Base-by-base conservation (phyloP, 1,140 invertebrate species). In the Polyergus mexicanus region DNA sequence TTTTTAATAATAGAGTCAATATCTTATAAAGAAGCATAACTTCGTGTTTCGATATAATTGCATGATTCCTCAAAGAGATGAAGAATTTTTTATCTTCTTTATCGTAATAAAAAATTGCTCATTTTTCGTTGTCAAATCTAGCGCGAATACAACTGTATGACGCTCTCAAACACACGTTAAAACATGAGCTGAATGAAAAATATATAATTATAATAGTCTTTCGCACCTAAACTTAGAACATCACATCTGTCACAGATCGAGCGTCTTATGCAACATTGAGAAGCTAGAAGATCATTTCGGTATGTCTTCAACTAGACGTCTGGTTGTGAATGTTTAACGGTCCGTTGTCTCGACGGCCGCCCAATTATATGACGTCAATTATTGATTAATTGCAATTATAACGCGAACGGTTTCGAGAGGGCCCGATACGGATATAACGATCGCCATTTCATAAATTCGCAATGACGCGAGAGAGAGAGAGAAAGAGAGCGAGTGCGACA, bases 391-490 rank as follows among this genome's bases (percentile, higher is more conserved):
- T 84, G 86, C 74, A 86, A 91, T 90, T 90, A 90, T 84, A 84
- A 89, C 83, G 25, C 66, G 72, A 75, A 69, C 32, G 63, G 71
- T 83, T 83, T 83, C 56, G 84, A 83, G 77, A 84, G 85, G 84
- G 65, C 66, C 63, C 86, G 84, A 88, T 85, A 90, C 86, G 78
- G 77, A 80, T 90, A 80, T 86, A 90, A 90, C 81, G 88, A 90
- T 90, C 88, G 84, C 32, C 80, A 71, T 91, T 90, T 90, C 89
- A 89, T 91, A 91, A 90, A 91, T 91, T 87, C 74, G 56, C 88
- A 86, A 88, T 90, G 88, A 90, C 89, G 65, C 62, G 69, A 32
- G 74, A 51, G 47, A 51, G 47, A 51, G 16, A 51, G 13, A 19
- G 47, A 19, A 5, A 19, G 16, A 41, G 83, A 77, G 25, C 54